phyloP scores from a whole-genome alignment of 1,140 invertebrate genomes.

The Phortica variegata region DNA sequence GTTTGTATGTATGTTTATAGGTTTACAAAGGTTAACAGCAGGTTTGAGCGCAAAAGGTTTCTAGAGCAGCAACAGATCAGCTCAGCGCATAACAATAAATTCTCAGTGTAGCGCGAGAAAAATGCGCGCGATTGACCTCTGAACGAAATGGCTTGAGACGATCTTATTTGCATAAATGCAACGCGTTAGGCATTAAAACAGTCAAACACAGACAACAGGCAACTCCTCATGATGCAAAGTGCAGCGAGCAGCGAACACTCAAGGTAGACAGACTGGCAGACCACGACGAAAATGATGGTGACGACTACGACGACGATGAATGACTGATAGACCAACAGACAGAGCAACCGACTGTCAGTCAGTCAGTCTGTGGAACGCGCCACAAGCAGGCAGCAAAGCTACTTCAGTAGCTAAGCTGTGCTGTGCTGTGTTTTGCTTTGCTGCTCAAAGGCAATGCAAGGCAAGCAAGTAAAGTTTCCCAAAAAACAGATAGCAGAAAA shows the following conservation, averaged over 20 bases:
- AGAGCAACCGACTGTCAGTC: conserved; percentile 50
- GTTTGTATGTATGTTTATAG: too few relatives aligned
- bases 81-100: too few relatives aligned
- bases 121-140: too few relatives aligned
- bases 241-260: too few relatives aligned
- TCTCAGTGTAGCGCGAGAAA: too few relatives aligned
- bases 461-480: conserved; percentile 7
- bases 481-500: conserved; percentile 4
- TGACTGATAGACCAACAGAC: conserved; percentile 30
- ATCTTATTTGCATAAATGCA: conserved; percentile 53
- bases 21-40: too few relatives aligned
- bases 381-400: conserved; percentile 29
- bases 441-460: conserved; percentile 13
- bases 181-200: conserved; percentile 1
- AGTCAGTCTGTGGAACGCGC: conserved; percentile 25
- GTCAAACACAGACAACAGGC: too few relatives aligned
- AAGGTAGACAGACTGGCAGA: neutral
- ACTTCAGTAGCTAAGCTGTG: conserved; percentile 45
- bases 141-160: too few relatives aligned
- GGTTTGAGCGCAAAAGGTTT: too few relatives aligned
- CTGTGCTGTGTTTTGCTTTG: conserved; percentile 34
- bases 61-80: too few relatives aligned
- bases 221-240: too few relatives aligned
- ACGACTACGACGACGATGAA: conserved; percentile 5
- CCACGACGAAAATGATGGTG: neutral